Evolutionary conservation across 2,113 vertebrate genomes (phyloP), one percentile per base, ranked within the genome.

Genomic region (Eulemur rufifrons): DNA sequence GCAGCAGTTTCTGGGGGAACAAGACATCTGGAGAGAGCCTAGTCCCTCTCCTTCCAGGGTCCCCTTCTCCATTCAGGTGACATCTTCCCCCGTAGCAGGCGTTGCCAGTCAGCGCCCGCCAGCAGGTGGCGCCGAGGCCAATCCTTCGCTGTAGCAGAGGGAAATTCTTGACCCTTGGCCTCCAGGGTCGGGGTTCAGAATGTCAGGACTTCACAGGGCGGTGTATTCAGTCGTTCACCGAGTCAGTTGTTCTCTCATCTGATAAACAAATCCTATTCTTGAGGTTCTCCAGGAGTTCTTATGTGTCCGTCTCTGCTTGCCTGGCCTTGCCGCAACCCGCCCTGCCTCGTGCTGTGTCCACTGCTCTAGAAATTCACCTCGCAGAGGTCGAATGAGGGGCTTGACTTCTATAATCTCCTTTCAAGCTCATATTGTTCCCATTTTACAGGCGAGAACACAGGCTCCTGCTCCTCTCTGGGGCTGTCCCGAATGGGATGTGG

Each of bases 101-200:
- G 39, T 54, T 6, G 76, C 76, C 45, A 20, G 23, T 45, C 54
- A 45, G 83, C 14, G 29, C 21, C 52, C 0, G 13, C 88, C 96
- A 95, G 96, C 77, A 97, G 95, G 91, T 87, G 96, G 95, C 73
- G 86, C 89, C 73, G 39, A 66, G 34, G 50, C 56, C 34, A 37
- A 52, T 5, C 52, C 45, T 80, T 59, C 27, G 45, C n/a, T 4
- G 74, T 18, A 2, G 3, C 0, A 0, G 1, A 50, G 37, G n/a
- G 42, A 37, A n/a, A n/a, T 61, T 74, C 50, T 88, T 12, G 1
- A 20, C 63, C 59, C 34, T 42, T 88, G 45, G 68, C 34, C 29
- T 5, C 21, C 15, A 39, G 39, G 85, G 90, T 89, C 73, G 63
- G 29, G 27, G 63, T 74, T 71, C 25, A 20, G 1, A 76, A 74